Conservation (phyloP, 2,797 vertebrate genomes). For the Cyprinodon diabolis region DNA sequence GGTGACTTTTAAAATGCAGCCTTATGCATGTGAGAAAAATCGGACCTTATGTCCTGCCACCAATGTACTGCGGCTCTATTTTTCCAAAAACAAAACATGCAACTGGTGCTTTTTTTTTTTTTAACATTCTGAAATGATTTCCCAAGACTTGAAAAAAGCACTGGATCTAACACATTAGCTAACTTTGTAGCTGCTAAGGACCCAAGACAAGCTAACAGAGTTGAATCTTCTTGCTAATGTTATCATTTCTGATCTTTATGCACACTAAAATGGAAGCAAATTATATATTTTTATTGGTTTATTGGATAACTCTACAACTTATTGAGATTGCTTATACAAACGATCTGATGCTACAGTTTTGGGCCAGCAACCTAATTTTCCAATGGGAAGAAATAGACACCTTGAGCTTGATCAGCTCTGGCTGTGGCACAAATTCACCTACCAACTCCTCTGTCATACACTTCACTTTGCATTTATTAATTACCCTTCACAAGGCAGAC, state of each 20-base stretch:
- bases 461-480: slow-evolving; percentile 24
- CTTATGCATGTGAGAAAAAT: neutral
- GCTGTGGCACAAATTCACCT: neutral
- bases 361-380: too few species aligned
- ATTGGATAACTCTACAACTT: neutral
- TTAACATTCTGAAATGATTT: slow-evolving; percentile 29
- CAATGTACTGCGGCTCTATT: neutral
- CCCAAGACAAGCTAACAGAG: neutral
- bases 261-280: neutral
- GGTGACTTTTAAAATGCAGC: slow-evolving; percentile 1
- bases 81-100: slow-evolving; percentile 19
- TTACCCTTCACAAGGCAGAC: slow-evolving; percentile 24
- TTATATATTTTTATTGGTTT: neutral
- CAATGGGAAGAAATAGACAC: too few species aligned
- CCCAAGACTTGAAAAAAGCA: neutral
- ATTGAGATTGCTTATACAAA: neutral
- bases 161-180: neutral
- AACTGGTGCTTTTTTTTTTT: slow-evolving; percentile 28
- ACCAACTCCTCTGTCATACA: neutral
- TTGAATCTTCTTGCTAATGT: neutral
- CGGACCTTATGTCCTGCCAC: neutral
- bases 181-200: neutral
- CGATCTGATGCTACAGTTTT: neutral
- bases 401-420: too few species aligned
- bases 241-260: neutral